Base-by-base conservation (phyloP, 64 coral and sea anemone species). In the Stichodactyla mertensii region DNA sequence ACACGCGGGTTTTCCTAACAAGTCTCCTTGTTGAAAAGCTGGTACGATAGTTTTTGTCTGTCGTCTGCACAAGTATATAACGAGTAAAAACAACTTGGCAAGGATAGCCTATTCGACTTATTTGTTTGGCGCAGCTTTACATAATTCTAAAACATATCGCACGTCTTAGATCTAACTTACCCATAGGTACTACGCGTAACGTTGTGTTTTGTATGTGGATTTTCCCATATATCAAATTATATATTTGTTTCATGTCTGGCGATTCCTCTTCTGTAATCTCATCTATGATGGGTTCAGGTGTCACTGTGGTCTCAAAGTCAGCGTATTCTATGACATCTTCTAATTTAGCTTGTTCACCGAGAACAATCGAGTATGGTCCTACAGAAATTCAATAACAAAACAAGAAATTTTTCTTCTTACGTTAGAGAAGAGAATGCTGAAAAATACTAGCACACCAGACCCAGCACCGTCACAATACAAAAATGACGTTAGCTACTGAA, bases 301-400 rank as follows among this genome's bases (percentile, higher is more conserved):
- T 55, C 71, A 88, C 79, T 7, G 51, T 16, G 18, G 54, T 6
- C 26, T 77, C 12, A 52, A 92, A 92, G 26, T 92, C 90, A 10
- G 90, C 90, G 22, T 92, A 92, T 51, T 87, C 77, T 16, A 92
- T 77, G 0, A 87, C 90, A 20, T 92, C 90, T 54, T 88, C 86
- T 6, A 92, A 55, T 64, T 59, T 22, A 6, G 90, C 78, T 10
- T 54, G 77, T 13, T 16, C 23, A 71, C 60, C 86, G 59, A 83
- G 14, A 0, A 88, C 14, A 64, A 92, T 59, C 12, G 79, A 58
- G 54, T 87, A 92, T 1, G 85, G 90, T 10, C 90, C 85, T 92
- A 52, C 26, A 18, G 19, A 10, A 9, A 10, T 71, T 28, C 69
- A 71, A 28, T 28, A 31, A 11, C 8, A 66, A 66, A 6, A 20